These are phyloP conservation scores for Homarus americanus DNA, from an alignment of 1,140 invertebrate species.

Conservation along the genomic window DNA sequence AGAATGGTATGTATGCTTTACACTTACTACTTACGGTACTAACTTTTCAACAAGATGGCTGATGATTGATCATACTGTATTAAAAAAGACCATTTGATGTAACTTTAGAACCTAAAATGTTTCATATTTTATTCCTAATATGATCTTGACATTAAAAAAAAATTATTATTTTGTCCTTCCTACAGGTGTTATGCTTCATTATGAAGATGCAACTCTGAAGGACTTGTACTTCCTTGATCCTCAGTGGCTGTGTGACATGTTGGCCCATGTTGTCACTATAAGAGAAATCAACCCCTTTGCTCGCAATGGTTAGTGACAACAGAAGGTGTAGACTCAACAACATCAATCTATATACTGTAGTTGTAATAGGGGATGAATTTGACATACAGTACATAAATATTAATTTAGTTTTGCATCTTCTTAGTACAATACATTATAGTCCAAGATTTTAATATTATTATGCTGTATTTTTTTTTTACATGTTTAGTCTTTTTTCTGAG, in stretches of 20 bases:
- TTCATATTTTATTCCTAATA: background rate
- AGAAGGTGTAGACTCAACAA: too few relatives aligned
- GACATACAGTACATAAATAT: too few relatives aligned
- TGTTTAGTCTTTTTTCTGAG: too few relatives aligned
- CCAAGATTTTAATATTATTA: too few relatives aligned
- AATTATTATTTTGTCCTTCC: background rate
- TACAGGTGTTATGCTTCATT: constrained; percentile 94
- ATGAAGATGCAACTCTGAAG: constrained; percentile 96
- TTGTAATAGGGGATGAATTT: too few relatives aligned
- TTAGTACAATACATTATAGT: too few relatives aligned
- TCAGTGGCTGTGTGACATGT: constrained; percentile 98
- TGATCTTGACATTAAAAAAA: background rate
- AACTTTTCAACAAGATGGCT: background rate
- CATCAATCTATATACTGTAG: too few relatives aligned
- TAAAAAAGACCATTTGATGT: background rate
- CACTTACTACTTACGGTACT: too few relatives aligned
- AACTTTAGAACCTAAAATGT: background rate
- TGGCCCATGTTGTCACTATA: constrained; percentile 97
- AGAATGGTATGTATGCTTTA: constrained; percentile 91
- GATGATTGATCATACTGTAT: too few relatives aligned
- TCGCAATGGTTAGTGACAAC: constrained; percentile 84
- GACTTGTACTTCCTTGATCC: constrained; percentile 97
- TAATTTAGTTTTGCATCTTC: too few relatives aligned
- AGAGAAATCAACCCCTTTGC: constrained; percentile 97
- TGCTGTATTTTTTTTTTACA: too few relatives aligned